Percentiles rank a stretch among this genome's conserved stretches.
phyloP scores from a whole-genome alignment of 2,113 vertebrate genomes.

The Tonatia bakeri region DNA sequence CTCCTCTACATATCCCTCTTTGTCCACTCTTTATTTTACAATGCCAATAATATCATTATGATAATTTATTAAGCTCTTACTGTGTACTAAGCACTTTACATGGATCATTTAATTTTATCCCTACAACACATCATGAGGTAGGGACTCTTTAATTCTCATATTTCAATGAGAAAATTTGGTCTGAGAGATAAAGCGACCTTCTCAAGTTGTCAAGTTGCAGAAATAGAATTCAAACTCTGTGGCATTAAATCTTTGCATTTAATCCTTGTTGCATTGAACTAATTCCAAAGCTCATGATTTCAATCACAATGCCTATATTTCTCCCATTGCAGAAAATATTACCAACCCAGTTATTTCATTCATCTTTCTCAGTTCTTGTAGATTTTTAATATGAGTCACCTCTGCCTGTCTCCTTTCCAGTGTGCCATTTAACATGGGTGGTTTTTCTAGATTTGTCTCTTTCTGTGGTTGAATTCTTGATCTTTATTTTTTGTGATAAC shows the following conservation, averaged over 20 bases:
- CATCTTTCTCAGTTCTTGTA: neutral
- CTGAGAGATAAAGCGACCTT: neutral
- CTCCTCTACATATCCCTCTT: neutral
- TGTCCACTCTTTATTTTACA: neutral
- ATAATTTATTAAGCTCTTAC: neutral
- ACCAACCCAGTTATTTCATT: neutral
- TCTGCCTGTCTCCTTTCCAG: neutral
- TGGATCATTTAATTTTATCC: conserved; percentile 12
- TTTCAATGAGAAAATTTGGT: conserved; percentile 17
- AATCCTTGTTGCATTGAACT: neutral
- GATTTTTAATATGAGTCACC: neutral
- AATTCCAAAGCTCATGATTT: neutral
- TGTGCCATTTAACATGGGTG: neutral
- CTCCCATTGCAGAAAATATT: neutral
- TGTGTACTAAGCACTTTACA: conserved; percentile 13
- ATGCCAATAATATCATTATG: neutral
- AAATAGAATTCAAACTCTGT: neutral
- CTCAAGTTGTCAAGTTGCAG: neutral
- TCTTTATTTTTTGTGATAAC: neutral
- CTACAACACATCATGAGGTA: neutral
- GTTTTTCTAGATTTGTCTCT: neutral
- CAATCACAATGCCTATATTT: neutral
- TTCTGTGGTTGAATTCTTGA: neutral
- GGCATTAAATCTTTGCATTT: neutral
- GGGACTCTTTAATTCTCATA: neutral